These are phyloP conservation scores for Choristoneura fumiferana DNA, from an alignment of 1,140 invertebrate species.

Conservation along the genomic window DNA sequence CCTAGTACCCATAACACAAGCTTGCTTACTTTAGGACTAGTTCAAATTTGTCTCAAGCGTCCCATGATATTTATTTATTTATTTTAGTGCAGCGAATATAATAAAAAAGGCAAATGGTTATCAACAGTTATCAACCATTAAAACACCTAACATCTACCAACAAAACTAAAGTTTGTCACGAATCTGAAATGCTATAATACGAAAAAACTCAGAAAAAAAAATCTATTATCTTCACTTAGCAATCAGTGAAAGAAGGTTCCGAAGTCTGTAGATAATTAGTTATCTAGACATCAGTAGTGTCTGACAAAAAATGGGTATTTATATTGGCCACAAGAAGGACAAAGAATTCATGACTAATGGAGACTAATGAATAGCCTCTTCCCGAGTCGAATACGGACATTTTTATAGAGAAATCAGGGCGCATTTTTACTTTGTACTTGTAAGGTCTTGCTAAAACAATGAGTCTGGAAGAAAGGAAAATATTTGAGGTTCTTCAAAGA, in stretches of 20 bases:
- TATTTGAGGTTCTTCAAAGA: neutral
- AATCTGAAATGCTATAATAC: too few relatives aligned
- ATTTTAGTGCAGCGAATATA: too few relatives aligned
- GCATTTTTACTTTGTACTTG: conserved; percentile 6
- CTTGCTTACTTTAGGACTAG: too few relatives aligned
- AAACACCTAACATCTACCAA: too few relatives aligned
- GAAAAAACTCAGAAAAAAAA: conserved; percentile 36
- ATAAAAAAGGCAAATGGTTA: too few relatives aligned
- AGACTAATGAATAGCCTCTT: neutral
- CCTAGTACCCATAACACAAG: too few relatives aligned
- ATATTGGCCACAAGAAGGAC: neutral
- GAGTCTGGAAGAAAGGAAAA: neutral
- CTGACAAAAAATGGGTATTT: conserved; percentile 7
- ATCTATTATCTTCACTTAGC: conserved; percentile 35
- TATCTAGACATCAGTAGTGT: neutral
- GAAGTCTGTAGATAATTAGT: neutral
- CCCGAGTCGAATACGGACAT: neutral
- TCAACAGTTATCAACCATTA: too few relatives aligned
- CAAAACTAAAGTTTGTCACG: conserved; percentile 32
- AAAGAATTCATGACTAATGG: conserved; percentile 12
- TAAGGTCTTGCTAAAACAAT: neutral
- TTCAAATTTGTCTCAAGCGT: too few relatives aligned
- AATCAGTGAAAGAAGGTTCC: too few relatives aligned
- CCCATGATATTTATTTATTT: too few relatives aligned
- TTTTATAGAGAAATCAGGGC: neutral